phyloP scores from a whole-genome alignment of 2,888 invertebrate genomes.

The Endomychus coccineus region DNA sequence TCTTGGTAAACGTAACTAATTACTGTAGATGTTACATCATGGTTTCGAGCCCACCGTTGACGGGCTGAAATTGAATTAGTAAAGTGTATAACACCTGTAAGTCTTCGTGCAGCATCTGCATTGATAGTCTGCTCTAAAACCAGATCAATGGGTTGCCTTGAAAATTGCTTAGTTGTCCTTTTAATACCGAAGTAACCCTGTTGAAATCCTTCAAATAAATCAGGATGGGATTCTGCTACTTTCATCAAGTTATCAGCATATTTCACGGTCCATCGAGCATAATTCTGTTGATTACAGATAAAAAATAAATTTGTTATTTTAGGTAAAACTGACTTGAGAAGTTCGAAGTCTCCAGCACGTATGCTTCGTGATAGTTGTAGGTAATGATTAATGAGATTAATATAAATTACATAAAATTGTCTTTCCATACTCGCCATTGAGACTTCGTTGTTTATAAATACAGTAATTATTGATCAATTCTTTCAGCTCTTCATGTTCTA shows the following conservation, averaged over 20 bases:
- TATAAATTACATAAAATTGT: constrained; percentile 18
- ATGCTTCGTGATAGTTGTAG: constrained; percentile 25
- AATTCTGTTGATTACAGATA: constrained; percentile 31
- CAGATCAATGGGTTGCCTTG: constrained; percentile 24
- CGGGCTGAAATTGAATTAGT: constrained; percentile 17
- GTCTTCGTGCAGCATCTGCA: constrained; percentile 2
- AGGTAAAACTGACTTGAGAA: constrained; percentile 25
- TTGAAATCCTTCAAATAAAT: constrained; percentile 16
- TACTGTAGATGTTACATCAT: constrained; percentile 18
- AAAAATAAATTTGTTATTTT: constrained; percentile 31
- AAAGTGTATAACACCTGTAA: constrained; percentile 8
- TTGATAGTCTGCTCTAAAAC: constrained; percentile 30
- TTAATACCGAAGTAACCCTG: constrained; percentile 5
- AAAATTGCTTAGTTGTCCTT: constrained; percentile 26
- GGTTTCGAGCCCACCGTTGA: constrained; percentile 29
- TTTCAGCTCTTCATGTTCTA: constrained; percentile 17
- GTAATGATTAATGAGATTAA: constrained; percentile 27
- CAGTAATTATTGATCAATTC: constrained; percentile 17
- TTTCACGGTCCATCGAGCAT: constrained; percentile 27
- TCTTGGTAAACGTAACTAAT: constrained; percentile 18
- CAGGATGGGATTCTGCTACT: constrained; percentile 28
- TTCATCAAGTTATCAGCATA: constrained; percentile 28
- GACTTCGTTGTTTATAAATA: constrained; percentile 18
- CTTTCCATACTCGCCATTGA: constrained; percentile 16
- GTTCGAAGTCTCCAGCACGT: constrained; percentile 26